These are phyloP conservation scores for Carposina sasakii DNA, from an alignment of 1,140 invertebrate species.

Conservation along the genomic window DNA sequence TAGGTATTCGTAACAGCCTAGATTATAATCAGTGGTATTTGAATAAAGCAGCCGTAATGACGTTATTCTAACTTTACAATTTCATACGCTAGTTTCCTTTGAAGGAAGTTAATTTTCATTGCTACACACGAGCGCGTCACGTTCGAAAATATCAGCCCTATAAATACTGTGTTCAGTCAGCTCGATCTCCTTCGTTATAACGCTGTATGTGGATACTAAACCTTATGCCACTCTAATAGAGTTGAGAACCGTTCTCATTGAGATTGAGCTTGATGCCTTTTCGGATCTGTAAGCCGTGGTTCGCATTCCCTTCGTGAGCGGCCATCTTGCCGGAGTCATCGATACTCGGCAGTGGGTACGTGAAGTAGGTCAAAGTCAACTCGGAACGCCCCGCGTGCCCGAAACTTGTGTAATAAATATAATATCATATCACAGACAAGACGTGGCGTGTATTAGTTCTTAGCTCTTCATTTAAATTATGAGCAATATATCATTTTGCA, in stretches of 20 bases:
- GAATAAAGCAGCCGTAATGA: too few relatives aligned
- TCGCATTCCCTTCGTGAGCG: constrained; percentile 45
- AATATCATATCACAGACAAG: too few relatives aligned
- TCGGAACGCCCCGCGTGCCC: constrained; percentile 36
- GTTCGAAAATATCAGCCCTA: constrained; percentile 20
- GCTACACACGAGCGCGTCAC: constrained; percentile 5
- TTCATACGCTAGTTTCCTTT: constrained; percentile 12
- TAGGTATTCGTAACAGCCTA: neutral
- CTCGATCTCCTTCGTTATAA: neutral
- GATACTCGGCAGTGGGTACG: constrained; percentile 34
- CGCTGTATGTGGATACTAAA: too few relatives aligned
- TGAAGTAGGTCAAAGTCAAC: constrained; percentile 62
- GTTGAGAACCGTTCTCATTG: too few relatives aligned
- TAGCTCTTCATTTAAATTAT: too few relatives aligned
- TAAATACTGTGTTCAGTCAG: constrained; percentile 5
- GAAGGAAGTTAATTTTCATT: constrained; percentile 18
- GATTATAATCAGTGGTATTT: too few relatives aligned
- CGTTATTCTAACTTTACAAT: too few relatives aligned
- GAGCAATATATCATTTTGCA: too few relatives aligned
- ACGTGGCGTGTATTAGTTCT: too few relatives aligned
- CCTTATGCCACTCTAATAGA: too few relatives aligned
- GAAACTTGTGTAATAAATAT: too few relatives aligned
- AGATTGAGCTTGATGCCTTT: too few relatives aligned
- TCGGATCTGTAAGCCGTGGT: constrained; percentile 4
- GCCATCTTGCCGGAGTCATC: constrained; percentile 44